These are phyloP conservation scores for Oncopodura yosiiana DNA, from an alignment of 1,140 invertebrate genomes.

Conservation along the genomic window DNA sequence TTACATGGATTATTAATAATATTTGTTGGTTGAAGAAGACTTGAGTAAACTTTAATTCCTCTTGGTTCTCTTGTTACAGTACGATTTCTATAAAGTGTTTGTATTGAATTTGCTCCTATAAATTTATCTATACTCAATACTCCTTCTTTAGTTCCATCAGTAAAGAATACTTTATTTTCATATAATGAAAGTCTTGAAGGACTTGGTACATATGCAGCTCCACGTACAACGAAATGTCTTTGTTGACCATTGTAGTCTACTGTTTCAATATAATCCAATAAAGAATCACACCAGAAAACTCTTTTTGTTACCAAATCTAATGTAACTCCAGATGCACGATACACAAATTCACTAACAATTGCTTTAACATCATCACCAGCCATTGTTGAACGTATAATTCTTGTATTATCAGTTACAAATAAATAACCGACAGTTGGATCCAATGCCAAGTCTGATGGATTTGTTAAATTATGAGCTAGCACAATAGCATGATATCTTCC, in stretches of 20 bases:
- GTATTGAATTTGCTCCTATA: conserved; percentile 58
- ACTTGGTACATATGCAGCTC: conserved; percentile 70
- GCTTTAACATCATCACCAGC: conserved; percentile 70
- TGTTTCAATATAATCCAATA: conserved; percentile 91
- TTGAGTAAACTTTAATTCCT: conserved; percentile 70
- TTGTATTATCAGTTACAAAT: conserved; percentile 88
- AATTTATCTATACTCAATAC: conserved; percentile 86
- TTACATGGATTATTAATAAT: conserved; percentile 62
- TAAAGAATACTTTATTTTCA: conserved; percentile 88
- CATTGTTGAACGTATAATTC: conserved; percentile 80
- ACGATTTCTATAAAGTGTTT: conserved; percentile 66
- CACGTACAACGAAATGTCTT: conserved; percentile 64
- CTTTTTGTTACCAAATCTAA: conserved; percentile 76
- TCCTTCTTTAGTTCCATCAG: conserved; percentile 88
- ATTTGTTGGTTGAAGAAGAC: conserved; percentile 62
- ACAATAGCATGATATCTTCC: conserved; percentile 76
- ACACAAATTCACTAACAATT: conserved; percentile 81
- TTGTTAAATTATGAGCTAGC: conserved; percentile 80
- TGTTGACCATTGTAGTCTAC: conserved; percentile 85
- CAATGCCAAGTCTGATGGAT: conserved; percentile 78
- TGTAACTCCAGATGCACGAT: conserved; percentile 76
- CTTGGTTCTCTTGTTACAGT: conserved; percentile 66
- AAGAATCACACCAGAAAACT: conserved; percentile 91
- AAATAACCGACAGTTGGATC: conserved; percentile 83
- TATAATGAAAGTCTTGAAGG: conserved; percentile 75